Conservation (phyloP, 2,797 vertebrate genomes). For the Schizothorax lantsangensis region DNA sequence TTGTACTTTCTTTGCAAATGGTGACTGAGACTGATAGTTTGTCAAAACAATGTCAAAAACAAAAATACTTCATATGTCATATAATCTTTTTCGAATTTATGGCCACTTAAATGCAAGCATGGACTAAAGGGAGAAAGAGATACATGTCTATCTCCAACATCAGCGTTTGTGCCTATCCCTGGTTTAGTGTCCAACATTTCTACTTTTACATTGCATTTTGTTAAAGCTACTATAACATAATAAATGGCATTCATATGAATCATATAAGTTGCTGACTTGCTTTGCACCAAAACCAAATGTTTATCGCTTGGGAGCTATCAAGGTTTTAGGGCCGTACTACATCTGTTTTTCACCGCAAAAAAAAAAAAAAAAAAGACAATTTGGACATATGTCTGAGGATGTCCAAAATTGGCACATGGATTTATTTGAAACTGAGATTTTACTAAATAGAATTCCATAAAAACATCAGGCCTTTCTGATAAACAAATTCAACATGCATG, state of each 20-base stretch:
- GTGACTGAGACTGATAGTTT: neutral
- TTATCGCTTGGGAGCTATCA: neutral
- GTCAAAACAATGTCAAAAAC: neutral
- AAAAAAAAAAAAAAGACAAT: neutral
- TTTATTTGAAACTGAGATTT: conserved; percentile 27
- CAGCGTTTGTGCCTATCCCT: neutral
- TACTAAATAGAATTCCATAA: neutral
- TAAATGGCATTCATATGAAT: neutral
- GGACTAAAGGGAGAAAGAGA: neutral
- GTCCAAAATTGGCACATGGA: conserved; percentile 7
- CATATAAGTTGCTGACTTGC: neutral
- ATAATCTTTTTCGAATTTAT: too few species aligned
- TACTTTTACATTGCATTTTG: conserved; percentile 1
- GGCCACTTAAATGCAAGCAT: neutral
- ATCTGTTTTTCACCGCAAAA: neutral
- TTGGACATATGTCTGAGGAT: neutral
- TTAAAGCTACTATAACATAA: neutral
- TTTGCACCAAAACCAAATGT: neutral
- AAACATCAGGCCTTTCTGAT: conserved; percentile 8
- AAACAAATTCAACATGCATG: conserved; percentile 3
- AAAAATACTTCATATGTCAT: neutral
- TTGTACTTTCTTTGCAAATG: neutral
- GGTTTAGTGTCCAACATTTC: neutral
- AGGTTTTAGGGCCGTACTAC: neutral
- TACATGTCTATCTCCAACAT: neutral